Conservation (phyloP, 2,113 vertebrate genomes). For the Siphamia tubifer region DNA sequence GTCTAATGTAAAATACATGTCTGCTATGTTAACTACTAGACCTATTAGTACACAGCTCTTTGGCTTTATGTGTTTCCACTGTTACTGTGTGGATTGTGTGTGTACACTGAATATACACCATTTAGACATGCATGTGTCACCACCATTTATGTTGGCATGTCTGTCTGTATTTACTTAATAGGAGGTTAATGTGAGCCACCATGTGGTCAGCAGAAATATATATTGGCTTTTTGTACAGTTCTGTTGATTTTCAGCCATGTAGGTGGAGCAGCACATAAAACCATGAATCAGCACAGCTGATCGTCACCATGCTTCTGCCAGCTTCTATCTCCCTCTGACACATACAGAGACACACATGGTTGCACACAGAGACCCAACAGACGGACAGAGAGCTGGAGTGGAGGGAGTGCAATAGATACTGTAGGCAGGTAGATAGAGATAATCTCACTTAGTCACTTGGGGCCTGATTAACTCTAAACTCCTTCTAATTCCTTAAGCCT, state of each 20-base stretch:
- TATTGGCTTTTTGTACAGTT: slow-evolving; percentile 33
- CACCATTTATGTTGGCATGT: slow-evolving; percentile 32
- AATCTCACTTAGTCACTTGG: slow-evolving; percentile 74
- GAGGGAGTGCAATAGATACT: slow-evolving; percentile 37
- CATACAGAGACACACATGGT: not conserved
- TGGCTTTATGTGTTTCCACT: not conserved
- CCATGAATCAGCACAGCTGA: slow-evolving; percentile 69
- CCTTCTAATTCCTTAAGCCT: slow-evolving; percentile 77
- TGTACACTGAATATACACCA: not conserved
- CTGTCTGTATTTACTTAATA: slow-evolving; percentile 48
- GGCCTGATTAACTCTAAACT: slow-evolving; percentile 78
- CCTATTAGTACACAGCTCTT: too few species aligned
- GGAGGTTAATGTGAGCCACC: slow-evolving; percentile 37
- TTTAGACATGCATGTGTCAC: slow-evolving; percentile 38
- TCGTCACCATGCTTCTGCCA: slow-evolving; percentile 25
- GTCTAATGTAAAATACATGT: not conserved
- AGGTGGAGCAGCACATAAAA: slow-evolving; percentile 48
- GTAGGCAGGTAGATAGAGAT: slow-evolving; percentile 67
- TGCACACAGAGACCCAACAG: not conserved
- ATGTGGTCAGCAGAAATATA: slow-evolving; percentile 35
- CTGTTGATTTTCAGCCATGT: slow-evolving; percentile 51
- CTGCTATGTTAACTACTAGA: not conserved
- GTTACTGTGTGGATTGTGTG: slow-evolving; percentile 26
- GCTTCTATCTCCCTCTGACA: not conserved
- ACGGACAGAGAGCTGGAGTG: slow-evolving; percentile 4